Conservation (phyloP, 1,140 invertebrate species). For the Odontomachus brunneus region DNA sequence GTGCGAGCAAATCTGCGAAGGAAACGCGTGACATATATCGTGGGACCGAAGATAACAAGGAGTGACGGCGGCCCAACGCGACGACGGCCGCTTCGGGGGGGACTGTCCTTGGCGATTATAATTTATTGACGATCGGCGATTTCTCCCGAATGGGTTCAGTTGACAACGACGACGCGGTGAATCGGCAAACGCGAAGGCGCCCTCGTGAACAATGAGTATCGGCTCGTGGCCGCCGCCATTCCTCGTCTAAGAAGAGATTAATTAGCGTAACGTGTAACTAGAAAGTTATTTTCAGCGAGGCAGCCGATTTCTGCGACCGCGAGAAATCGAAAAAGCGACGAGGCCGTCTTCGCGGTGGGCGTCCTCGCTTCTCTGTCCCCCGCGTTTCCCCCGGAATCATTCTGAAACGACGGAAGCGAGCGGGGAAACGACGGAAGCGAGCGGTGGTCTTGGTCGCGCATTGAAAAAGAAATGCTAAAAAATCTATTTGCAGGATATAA, state of each 20-base stretch:
- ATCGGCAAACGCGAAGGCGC: too few species aligned
- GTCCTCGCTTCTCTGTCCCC: neutral
- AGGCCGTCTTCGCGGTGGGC: neutral
- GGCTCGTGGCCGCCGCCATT: neutral
- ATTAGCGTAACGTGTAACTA: slow-evolving; percentile 23
- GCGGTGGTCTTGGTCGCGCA: neutral
- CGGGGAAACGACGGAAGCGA: too few species aligned
- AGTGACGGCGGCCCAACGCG: neutral
- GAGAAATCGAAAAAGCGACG: neutral
- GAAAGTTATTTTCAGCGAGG: neutral
- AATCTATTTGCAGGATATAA: too few species aligned
- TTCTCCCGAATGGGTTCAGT: slow-evolving; percentile 26
- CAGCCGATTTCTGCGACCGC: slow-evolving; percentile 17
- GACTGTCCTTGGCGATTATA: neutral
- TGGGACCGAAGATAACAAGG: neutral
- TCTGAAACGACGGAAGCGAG: too few species aligned
- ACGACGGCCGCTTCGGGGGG: neutral
- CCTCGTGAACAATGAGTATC: slow-evolving; percentile 32
- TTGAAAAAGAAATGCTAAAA: too few species aligned
- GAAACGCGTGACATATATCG: neutral
- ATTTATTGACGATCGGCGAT: slow-evolving; percentile 37
- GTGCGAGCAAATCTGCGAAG: slow-evolving; percentile 6
- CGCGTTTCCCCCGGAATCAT: too few species aligned
- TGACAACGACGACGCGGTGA: slow-evolving; percentile 14
- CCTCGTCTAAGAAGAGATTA: neutral